Conservation (phyloP, 2,797 vertebrate species). For the Morelia viridis region DNA sequence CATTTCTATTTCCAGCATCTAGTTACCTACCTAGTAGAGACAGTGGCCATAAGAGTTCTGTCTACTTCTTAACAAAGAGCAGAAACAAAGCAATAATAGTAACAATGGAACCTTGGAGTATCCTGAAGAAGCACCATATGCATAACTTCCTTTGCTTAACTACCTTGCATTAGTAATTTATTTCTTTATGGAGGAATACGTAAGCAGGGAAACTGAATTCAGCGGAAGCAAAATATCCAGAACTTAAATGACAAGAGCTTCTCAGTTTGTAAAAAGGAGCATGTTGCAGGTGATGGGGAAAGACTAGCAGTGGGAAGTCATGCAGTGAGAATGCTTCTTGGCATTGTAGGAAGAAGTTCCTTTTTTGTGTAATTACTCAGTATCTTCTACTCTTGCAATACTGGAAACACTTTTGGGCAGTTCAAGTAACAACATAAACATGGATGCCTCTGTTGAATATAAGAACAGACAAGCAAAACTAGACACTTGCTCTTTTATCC, state of each 20-base stretch:
- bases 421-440: background rate
- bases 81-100: background rate
- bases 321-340: background rate
- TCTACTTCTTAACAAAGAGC: background rate
- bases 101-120: background rate
- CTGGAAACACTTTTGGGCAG: background rate
- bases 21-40: background rate
- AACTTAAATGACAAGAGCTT: background rate
- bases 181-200: background rate
- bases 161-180: background rate
- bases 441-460: background rate
- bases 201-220: background rate
- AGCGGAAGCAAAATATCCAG: background rate
- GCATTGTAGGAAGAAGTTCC: constrained; percentile 21
- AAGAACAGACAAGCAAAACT: background rate
- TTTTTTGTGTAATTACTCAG: constrained; percentile 36
- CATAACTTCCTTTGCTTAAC: background rate
- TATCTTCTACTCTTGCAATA: background rate
- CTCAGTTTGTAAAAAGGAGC: background rate
- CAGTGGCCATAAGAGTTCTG: background rate
- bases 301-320: background rate
- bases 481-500: background rate
- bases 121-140: background rate
- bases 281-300: constrained; percentile 5
- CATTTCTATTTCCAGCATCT: background rate